These are phyloP conservation scores for Lepidotrigona ventralis DNA, from an alignment of 1,140 invertebrate species.

Conservation along the genomic window DNA sequence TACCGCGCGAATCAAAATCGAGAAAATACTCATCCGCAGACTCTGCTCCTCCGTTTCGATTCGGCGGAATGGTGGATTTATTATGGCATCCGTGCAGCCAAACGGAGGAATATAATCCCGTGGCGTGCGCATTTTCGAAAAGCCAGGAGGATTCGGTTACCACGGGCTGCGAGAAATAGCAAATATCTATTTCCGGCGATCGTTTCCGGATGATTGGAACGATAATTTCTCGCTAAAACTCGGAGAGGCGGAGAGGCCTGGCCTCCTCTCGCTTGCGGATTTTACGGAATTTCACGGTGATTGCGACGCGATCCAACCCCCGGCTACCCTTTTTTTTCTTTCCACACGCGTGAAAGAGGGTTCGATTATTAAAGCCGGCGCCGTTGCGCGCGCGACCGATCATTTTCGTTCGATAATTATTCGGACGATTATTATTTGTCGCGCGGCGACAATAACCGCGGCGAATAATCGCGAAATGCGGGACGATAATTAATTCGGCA, in stretches of 20 bases:
- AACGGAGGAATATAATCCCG: not conserved
- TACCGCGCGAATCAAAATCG: too few relatives aligned
- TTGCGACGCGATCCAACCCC: not conserved
- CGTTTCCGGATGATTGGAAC: slow-evolving; percentile 17
- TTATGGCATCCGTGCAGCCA: not conserved
- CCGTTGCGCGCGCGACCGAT: not conserved
- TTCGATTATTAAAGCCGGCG: slow-evolving; percentile 1
- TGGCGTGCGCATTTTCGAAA: not conserved
- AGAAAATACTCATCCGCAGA: too few relatives aligned
- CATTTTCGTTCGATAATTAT: slow-evolving; percentile 28
- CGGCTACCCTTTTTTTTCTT: not conserved
- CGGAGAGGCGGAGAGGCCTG: not conserved
- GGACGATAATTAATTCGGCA: slow-evolving; percentile 24
- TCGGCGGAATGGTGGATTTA: not conserved
- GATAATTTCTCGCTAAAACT: not conserved
- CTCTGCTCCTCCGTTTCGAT: not conserved
- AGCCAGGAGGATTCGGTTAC: not conserved
- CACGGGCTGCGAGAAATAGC: not conserved
- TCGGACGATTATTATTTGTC: slow-evolving; percentile 7
- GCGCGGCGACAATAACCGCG: slow-evolving; percentile 16
- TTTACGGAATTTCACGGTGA: slow-evolving; percentile 16
- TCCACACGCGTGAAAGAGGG: too few relatives aligned
- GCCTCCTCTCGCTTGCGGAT: not conserved
- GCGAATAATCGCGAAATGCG: slow-evolving; percentile 23
- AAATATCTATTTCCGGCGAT: slow-evolving; percentile 12